Percentiles rank a stretch among this genome's conserved stretches.
These are phyloP conservation scores for Monopterus albus DNA, from an alignment of 2,113 vertebrate genomes.

Conservation along the genomic window DNA sequence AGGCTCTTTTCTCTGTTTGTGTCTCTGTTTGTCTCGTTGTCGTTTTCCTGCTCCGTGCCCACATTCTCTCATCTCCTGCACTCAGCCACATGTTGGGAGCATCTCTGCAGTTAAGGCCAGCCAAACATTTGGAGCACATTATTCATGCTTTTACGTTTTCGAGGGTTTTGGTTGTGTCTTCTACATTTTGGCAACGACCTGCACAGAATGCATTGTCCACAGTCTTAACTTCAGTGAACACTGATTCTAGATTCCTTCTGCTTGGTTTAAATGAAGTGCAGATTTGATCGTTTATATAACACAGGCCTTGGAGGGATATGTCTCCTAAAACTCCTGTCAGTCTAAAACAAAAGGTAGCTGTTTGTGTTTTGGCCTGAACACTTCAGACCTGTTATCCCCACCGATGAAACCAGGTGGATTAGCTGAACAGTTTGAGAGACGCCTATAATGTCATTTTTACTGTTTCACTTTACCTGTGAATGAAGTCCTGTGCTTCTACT, in stretches of 20 bases:
- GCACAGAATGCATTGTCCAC: neutral
- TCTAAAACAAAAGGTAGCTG: neutral
- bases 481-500: too few relatives aligned
- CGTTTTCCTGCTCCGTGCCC: neutral
- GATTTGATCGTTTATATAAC: too few relatives aligned
- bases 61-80: slow-evolving; percentile 10
- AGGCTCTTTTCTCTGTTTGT: slow-evolving; percentile 42
- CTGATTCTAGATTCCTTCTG: neutral
- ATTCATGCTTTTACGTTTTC: slow-evolving; percentile 5
- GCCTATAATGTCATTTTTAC: too few relatives aligned
- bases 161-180: neutral
- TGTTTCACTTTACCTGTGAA: too few relatives aligned
- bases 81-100: neutral
- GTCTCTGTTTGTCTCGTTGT: slow-evolving; percentile 50
- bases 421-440: neutral
- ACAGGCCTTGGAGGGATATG: too few relatives aligned
- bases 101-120: neutral
- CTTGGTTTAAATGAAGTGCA: too few relatives aligned
- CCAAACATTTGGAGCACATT: slow-evolving; percentile 38
- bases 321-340: neutral
- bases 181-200: neutral
- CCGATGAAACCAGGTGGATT: neutral
- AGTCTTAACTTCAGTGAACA: neutral
- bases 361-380: neutral
- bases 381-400: neutral